Evolutionary conservation across 1,140 invertebrate species (phyloP), one percentile per base, ranked within the genome.

Genomic region (Drosophila hydei): DNA sequence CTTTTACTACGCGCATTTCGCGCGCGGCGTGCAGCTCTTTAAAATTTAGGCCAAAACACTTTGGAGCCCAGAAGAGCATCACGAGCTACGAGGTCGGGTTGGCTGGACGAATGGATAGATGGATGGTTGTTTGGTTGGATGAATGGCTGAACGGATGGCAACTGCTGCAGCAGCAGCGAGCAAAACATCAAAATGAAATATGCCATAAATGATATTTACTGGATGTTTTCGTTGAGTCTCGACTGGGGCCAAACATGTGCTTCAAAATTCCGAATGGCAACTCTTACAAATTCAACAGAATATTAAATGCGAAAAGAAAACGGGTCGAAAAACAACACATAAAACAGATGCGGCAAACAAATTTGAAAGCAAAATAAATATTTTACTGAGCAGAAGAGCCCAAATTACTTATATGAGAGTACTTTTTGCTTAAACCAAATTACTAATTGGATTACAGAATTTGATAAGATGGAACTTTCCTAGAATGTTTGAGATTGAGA

Each of bases 41-140:
- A 83, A 73, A 85, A 84, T 84, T 79, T 79, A 85, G 80, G 80
- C 76, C 80, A 84, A 76, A 85, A 84, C 80, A 84, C 80, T 84
- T 75, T 63, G 59, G 70, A 64, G 58, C 48, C 55, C 51, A 69
- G 67, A 70, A 71, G 52, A 63, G 59, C 47, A 54, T 30, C 47
- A 11, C 33, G 59, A 23, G 36, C 25, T 50, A n/a, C 47, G 33
- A 52, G 47, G 56, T 43, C 47, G 64, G 52, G 36, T 18, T 27
- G 45, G 42, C 7, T 45, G 9, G 42, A 19, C 9, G 30, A 27
- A 27, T 56, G 54, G 21, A 27, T 25, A 19, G 16, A n/a, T 52
- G 50, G 25, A 18, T 33, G 7, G 51, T n/a, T 52, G 50, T 9
- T 12, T 51, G 27, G 50, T 4, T 42, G 16, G 14, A 5, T 43